phyloP scores from a whole-genome alignment of 2,113 vertebrate genomes.

The Corythornis vintsioides region DNA sequence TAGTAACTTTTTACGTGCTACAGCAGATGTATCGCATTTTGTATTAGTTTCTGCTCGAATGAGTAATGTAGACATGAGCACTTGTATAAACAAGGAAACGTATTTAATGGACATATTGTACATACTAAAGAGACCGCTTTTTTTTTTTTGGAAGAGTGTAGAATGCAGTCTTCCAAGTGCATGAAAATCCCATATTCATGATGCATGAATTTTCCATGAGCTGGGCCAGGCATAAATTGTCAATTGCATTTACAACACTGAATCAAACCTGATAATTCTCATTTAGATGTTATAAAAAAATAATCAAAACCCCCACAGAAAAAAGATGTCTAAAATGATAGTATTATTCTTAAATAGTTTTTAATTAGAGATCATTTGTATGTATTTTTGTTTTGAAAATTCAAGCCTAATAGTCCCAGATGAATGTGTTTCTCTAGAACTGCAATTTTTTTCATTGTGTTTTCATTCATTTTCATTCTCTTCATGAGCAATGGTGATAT shows the following conservation, averaged over 20 bases:
- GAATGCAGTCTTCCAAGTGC: constrained; percentile 42
- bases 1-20: not conserved
- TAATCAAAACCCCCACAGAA: not conserved
- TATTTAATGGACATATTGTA: constrained; percentile 69
- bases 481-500: constrained; percentile 34
- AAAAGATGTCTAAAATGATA: not conserved
- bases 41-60: constrained; percentile 52
- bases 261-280: not conserved
- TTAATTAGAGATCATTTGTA: constrained; percentile 31
- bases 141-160: not conserved
- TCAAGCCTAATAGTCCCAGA: not conserved
- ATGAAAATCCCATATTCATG: constrained; percentile 54
- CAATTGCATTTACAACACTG: constrained; percentile 18
- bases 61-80: constrained; percentile 54
- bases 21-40: constrained; percentile 43
- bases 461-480: constrained; percentile 46
- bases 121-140: constrained; percentile 46
- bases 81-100: constrained; percentile 61
- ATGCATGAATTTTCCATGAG: constrained; percentile 43
- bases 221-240: constrained; percentile 25
- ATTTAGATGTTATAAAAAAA: not conserved
- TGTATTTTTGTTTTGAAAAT: constrained; percentile 28
- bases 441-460: constrained; percentile 43
- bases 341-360: not conserved
- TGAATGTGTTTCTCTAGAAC: not conserved